These are phyloP conservation scores for Struthidea cinerea DNA, from an alignment of 2,113 vertebrate species.

Conservation along the genomic window DNA sequence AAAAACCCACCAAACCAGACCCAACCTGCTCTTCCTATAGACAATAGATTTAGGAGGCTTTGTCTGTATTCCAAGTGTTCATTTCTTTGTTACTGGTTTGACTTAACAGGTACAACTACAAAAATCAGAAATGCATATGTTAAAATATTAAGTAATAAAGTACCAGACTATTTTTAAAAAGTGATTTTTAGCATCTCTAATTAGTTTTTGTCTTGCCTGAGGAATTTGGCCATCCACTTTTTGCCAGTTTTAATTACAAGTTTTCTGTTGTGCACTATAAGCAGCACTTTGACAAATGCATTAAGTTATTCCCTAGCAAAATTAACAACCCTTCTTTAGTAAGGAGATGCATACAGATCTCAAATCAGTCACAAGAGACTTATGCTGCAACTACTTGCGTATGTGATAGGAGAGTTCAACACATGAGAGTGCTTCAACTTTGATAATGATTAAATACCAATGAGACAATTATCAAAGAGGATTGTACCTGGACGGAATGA, in stretches of 20 bases:
- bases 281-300: not conserved
- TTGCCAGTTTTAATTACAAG: not conserved
- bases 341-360: not conserved
- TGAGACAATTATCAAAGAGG: not conserved
- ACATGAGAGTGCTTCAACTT: not conserved
- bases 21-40: not conserved
- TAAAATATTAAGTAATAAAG: not conserved
- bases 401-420: not conserved
- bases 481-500: not conserved
- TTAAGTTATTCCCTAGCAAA: not conserved
- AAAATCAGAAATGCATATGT: not conserved
- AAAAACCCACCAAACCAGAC: not conserved
- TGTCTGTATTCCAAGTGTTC: not conserved
- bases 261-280: not conserved
- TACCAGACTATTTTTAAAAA: not conserved
- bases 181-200: not conserved
- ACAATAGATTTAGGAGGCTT: not conserved
- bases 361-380: not conserved
- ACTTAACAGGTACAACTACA: not conserved
- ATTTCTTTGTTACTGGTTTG: not conserved
- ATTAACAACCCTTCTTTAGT: not conserved
- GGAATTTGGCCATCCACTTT: not conserved
- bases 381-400: not conserved
- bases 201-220: not conserved
- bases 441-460: not conserved